Evolutionary conservation across 2,888 invertebrate species (phyloP).

Genomic region (Torymus texanus): DNA sequence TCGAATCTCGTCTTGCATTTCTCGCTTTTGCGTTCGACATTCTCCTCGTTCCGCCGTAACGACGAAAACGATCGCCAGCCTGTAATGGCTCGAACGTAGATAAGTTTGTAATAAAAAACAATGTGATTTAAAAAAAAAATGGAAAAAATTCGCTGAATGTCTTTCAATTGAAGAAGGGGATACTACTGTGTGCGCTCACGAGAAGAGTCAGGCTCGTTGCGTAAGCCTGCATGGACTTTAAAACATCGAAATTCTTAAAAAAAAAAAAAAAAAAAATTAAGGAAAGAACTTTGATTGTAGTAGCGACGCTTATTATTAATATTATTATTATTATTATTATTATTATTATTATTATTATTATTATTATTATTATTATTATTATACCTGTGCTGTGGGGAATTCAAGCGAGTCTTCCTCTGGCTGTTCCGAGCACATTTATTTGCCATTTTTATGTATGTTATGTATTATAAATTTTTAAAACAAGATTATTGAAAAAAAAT

Average conservation of each 20-base stretch:
- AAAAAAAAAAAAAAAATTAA: slow-evolving; percentile 19
- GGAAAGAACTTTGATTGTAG: slow-evolving; percentile 30
- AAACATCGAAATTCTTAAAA: slow-evolving; percentile 39
- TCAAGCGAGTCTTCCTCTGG: slow-evolving; percentile 51
- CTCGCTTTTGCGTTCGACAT: neutral
- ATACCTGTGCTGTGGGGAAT: slow-evolving; percentile 43
- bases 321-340: slow-evolving; percentile 9
- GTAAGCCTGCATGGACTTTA: slow-evolving; percentile 54
- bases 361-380: slow-evolving; percentile 9
- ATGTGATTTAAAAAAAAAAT: no score
- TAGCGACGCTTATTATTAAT: slow-evolving; percentile 45
- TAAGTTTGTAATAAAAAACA: slow-evolving; percentile 1
- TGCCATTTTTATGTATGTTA: slow-evolving; percentile 54
- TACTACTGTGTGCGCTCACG: neutral
- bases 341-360: slow-evolving; percentile 46
- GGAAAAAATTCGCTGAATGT: neutral
- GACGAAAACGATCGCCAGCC: neutral
- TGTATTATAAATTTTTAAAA: slow-evolving; percentile 53
- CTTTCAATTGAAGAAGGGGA: slow-evolving; percentile 6
- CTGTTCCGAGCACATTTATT: slow-evolving; percentile 53
- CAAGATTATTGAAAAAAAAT: slow-evolving; percentile 48
- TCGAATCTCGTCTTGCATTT: neutral
- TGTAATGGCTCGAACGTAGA: neutral
- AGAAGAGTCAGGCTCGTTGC: slow-evolving; percentile 23
- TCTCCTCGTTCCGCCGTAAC: neutral